Base-by-base conservation (phyloP, 2,113 vertebrate species). In the Campylomormyrus tamandua region DNA sequence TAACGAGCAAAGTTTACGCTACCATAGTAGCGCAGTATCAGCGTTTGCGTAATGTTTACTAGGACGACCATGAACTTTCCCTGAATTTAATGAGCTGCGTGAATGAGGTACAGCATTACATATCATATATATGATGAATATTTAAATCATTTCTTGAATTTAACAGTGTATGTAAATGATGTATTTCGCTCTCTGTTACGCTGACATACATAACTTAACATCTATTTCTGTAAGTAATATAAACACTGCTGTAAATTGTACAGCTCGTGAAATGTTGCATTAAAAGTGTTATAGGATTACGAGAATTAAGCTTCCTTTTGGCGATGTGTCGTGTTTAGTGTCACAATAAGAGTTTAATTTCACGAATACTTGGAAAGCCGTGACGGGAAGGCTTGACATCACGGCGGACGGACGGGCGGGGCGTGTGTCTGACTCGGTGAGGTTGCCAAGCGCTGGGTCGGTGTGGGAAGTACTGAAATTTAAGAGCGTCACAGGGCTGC, bases 391-490 rank as follows among this genome's bases (percentile, higher is more conserved):
- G 53, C 84, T 58, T 87, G 24, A 87, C 50, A 52, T 89, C 49
- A 50, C 46, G 48, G 46, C 24, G 83, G 45, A 8, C 83, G 83
- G 83, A 10, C 21, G 84, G 83, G 91, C 91, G 87, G 87, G 56
- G 86, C 52, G 27, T 88, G 1, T 46, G 6, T 74, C 87, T 46
- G 83, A 89, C 87, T 87, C 89, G 49, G 87, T 66, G 92, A 50
- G 89, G 93, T 94, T 93, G 92, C 93, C 93, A 92, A 88, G 93
- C 92, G 91, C 93, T 91, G 83, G 90, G 92, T 93, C 93, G 90
- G 91, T 92, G 92, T 92, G 92, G 92, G 93, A 93, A 92, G 93
- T 91, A 91, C 91, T 91, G 92, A 91, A 90, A 92, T 91, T 91
- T 92, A 83, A 90, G 11, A 83, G 91, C 93, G 93, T 94, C 93